Percentiles rank a stretch among this genome's conserved stretches.
phyloP scores from a whole-genome alignment of 2,888 invertebrate genomes.

The Pollenia amentaria region DNA sequence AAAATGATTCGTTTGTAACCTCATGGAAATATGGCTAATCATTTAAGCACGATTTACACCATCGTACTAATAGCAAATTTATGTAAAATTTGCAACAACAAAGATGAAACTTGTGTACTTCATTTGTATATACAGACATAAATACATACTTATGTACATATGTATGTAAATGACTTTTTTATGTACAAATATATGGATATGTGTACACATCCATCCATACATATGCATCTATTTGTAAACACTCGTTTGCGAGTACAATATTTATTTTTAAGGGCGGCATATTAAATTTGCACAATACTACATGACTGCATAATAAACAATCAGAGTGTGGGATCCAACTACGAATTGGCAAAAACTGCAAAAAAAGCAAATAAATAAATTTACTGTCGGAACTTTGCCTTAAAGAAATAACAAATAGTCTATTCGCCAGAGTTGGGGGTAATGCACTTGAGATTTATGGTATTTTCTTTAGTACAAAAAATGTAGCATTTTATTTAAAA shows the following conservation, averaged over 20 bases:
- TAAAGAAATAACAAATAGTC: constrained; percentile 49
- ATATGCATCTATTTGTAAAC: neutral
- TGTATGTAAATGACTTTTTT: neutral
- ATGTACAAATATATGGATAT: neutral
- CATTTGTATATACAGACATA: neutral
- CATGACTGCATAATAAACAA: constrained; percentile 50
- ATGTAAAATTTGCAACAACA: constrained; percentile 41
- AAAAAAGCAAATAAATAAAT: constrained; percentile 37
- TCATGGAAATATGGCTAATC: constrained; percentile 62
- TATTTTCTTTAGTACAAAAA: no score
- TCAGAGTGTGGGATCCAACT: constrained; percentile 51
- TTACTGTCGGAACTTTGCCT: constrained; percentile 59
- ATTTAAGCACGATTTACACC: constrained; percentile 61
- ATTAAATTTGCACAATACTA: constrained; percentile 49
- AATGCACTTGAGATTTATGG: neutral
- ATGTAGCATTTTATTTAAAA: no score
- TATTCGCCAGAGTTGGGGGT: neutral
- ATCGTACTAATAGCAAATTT: constrained; percentile 32
- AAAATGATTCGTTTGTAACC: constrained; percentile 48
- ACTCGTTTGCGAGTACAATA: constrained; percentile 6
- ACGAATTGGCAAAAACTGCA: constrained; percentile 20
- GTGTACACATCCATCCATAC: neutral
- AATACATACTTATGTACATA: neutral
- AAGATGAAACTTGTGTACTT: neutral
- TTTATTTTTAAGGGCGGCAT: constrained; percentile 52